Evolutionary conservation across 1,140 invertebrate genomes (phyloP), one percentile per base, ranked within the genome.

Genomic region (Drosophila murphyi): DNA sequence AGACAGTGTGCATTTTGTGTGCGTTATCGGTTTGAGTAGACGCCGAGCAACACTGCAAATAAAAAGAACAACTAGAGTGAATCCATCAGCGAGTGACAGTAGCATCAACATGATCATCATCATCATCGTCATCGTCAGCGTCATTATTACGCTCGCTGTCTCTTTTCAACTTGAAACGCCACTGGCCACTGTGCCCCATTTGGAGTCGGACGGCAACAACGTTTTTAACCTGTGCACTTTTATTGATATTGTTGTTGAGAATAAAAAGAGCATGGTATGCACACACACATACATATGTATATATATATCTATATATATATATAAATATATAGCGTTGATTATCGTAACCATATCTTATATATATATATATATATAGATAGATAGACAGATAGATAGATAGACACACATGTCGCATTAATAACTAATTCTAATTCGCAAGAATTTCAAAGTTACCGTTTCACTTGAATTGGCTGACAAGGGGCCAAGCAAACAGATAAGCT

Each of bases 11-110:
- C 59, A 75, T 65, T 72, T 61, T 43, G 37, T 62, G 65, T 61
- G 59, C 37, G 73, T 72, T 81, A 81, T 81, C 79, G 60, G 70
- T 41, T 59, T 48, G 43, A 55, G 54, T 61, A 69, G 34, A 74
- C 52, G 65, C 51, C 20, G 29, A 60, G 20, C 64, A 88, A 83
- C 67, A 65, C 78, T 80, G 82, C 82, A 87, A 74, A 82, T 79
- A 88, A 68, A 72, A 82, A 63, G 71, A 78, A 81, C 63, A 85
- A 88, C 48, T 88, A 87, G 82, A 87, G 83, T 87, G 69, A 88
- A 88, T 87, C 79, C 83, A 87, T 88, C 83, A 82, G 63, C 45
- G 54, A 50, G 64, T 70, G 57, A 74, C 71, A 71, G 52, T 69
- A 71, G 57, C 63, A 65, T 43, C 35, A 35, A n/a, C 45, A 32